These are phyloP conservation scores for Campoplex capitator DNA, from an alignment of 2,888 invertebrate species.

Conservation along the genomic window DNA sequence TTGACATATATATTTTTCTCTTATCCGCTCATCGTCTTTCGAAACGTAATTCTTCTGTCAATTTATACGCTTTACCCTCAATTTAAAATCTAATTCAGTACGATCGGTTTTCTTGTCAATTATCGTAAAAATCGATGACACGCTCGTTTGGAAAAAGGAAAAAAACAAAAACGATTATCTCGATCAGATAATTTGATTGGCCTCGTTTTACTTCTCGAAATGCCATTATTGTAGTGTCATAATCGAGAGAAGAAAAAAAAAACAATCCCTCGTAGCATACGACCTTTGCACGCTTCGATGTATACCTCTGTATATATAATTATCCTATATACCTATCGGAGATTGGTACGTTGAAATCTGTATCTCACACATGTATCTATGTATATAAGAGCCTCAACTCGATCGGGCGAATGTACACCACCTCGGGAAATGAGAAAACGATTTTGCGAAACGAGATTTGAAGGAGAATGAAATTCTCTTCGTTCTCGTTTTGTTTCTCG, in stretches of 20 bases:
- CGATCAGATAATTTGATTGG: slow-evolving; percentile 41
- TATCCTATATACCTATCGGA: not conserved
- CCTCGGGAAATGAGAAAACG: slow-evolving; percentile 46
- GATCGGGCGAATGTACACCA: slow-evolving; percentile 27
- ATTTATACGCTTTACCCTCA: not conserved
- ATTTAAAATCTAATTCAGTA: slow-evolving; percentile 27
- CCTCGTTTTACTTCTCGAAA: slow-evolving; percentile 17
- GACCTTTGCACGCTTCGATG: not conserved
- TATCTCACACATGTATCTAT: not conserved
- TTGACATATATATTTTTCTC: not conserved
- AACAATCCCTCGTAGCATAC: not conserved
- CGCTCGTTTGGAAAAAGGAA: not conserved
- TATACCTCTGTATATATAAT: slow-evolving; percentile 10
- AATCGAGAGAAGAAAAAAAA: not conserved
- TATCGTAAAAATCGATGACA: slow-evolving; percentile 20
- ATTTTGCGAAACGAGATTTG: slow-evolving; percentile 54
- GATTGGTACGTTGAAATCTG: slow-evolving; percentile 9
- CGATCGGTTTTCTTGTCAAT: slow-evolving; percentile 10
- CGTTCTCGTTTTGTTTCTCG: slow-evolving; percentile 32
- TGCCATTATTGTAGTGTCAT: slow-evolving; percentile 40
- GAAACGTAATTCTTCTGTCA: not conserved
- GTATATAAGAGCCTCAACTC: slow-evolving; percentile 12
- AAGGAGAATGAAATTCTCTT: slow-evolving; percentile 50
- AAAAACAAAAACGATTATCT: slow-evolving; percentile 11
- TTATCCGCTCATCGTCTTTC: not conserved